Evolutionary conservation across 2,888 invertebrate species (phyloP).

Genomic region (Cheiracanthium punctorium): DNA sequence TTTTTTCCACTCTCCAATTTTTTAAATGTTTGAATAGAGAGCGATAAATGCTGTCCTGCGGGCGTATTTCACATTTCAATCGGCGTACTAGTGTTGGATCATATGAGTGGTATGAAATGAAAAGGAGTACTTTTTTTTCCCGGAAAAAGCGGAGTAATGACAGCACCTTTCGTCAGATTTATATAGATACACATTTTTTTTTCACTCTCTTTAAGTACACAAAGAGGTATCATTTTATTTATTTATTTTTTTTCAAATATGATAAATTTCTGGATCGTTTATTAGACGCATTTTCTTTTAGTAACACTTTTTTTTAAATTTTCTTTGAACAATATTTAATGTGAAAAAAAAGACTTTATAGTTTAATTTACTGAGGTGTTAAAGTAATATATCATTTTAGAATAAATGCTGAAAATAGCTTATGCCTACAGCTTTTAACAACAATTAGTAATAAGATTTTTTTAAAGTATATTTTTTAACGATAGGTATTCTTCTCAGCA

Average conservation of each 20-base stretch:
- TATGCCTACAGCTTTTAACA: too few species aligned
- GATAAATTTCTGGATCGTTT: too few species aligned
- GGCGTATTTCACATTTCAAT: conserved; percentile 13
- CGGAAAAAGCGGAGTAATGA: background rate
- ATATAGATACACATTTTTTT: background rate
- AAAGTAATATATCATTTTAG: too few species aligned
- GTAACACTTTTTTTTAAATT: too few species aligned
- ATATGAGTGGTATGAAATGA: background rate
- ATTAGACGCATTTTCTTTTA: too few species aligned
- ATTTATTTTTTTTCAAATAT: background rate
- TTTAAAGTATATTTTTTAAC: too few species aligned
- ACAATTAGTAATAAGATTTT: too few species aligned
- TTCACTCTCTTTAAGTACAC: background rate
- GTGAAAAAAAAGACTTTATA: too few species aligned
- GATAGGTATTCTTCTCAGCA: too few species aligned
- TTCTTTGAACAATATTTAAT: too few species aligned
- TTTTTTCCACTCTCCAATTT: background rate
- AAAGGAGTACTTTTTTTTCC: background rate
- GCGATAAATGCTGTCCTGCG: conserved; percentile 29
- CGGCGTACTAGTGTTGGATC: background rate
- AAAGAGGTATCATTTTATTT: background rate
- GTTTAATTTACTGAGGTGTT: too few species aligned
- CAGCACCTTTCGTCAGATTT: background rate
- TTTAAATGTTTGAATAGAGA: conserved; percentile 15
- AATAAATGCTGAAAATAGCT: too few species aligned